These are phyloP conservation scores for Sarcophaga caerulescens DNA, from an alignment of 2,888 invertebrate genomes.

Conservation along the genomic window DNA sequence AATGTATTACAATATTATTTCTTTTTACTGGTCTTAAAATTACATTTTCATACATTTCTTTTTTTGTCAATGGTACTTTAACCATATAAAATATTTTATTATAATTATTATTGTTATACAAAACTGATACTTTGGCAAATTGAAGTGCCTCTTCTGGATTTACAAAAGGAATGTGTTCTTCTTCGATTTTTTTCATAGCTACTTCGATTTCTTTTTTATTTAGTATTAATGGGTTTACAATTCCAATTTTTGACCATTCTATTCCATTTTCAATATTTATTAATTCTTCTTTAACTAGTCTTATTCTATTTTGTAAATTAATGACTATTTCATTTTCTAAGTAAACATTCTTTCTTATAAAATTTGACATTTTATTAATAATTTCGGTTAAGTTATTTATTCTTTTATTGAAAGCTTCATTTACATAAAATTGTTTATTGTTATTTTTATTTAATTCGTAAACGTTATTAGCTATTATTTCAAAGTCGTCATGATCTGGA, in stretches of 20 bases:
- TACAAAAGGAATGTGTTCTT: background rate
- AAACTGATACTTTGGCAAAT: constrained; percentile 3
- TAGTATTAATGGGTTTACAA: constrained; percentile 8
- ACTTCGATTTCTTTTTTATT: constrained; percentile 12
- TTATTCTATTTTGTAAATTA: constrained; percentile 4
- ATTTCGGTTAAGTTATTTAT: too few species aligned
- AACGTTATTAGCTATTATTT: constrained; percentile 19
- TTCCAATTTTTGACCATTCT: constrained; percentile 14
- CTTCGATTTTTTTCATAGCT: background rate
- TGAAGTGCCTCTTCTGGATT: background rate
- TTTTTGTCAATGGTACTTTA: too few species aligned
- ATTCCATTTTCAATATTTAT: too few species aligned
- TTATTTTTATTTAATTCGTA: constrained; percentile 42
- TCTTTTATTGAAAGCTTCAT: constrained; percentile 31
- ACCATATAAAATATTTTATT: background rate
- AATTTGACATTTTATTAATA: too few species aligned
- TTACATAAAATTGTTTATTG: constrained; percentile 42
- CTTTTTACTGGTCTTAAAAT: too few species aligned
- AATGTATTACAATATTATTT: too few species aligned
- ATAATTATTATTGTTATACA: constrained; percentile 3
- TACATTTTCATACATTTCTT: too few species aligned
- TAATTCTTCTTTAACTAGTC: too few species aligned
- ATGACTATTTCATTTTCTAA: background rate
- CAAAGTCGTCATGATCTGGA: constrained; percentile 6
- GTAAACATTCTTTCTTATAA: too few species aligned